Conservation (phyloP, 2,888 invertebrate species). For the Chrysina gloriosa region DNA sequence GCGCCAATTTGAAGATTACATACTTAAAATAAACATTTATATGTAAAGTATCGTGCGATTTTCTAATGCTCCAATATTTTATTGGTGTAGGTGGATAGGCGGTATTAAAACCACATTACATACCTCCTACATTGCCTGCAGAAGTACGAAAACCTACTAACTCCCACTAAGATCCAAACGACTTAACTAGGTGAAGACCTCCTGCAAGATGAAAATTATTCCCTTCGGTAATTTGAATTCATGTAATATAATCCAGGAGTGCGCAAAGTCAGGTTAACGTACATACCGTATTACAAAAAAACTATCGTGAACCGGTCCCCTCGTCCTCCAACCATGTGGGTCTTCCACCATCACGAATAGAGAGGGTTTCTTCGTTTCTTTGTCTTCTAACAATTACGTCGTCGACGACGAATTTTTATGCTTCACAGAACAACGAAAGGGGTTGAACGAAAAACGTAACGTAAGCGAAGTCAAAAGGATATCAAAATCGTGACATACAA, state of each 20-base stretch:
- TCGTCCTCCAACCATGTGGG: conserved; percentile 29
- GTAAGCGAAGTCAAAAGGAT: conserved; percentile 17
- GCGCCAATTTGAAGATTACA: too few species aligned
- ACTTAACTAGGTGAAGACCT: neutral
- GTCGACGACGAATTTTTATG: conserved; percentile 8
- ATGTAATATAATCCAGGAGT: conserved; percentile 5
- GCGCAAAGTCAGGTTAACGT: conserved; percentile 22
- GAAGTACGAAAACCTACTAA: too few species aligned
- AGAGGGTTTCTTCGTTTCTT: conserved; percentile 36
- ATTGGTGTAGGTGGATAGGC: too few species aligned
- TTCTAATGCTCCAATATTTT: too few species aligned
- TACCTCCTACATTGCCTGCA: too few species aligned
- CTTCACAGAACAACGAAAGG: conserved; percentile 4
- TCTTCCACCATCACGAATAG: conserved; percentile 23
- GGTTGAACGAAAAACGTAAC: conserved; percentile 27
- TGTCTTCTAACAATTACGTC: conserved; percentile 16
- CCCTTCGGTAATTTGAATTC: conserved; percentile 10
- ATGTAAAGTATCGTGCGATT: too few species aligned
- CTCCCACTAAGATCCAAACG: too few species aligned
- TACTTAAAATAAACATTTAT: too few species aligned
- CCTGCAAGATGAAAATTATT: conserved; percentile 2
- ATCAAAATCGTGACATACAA: conserved; percentile 8
- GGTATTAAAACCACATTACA: too few species aligned
- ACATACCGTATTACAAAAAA: conserved; percentile 27
- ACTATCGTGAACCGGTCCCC: conserved; percentile 36